Conservation (phyloP, 2,888 invertebrate species). For the Lycophotia porphyrea region DNA sequence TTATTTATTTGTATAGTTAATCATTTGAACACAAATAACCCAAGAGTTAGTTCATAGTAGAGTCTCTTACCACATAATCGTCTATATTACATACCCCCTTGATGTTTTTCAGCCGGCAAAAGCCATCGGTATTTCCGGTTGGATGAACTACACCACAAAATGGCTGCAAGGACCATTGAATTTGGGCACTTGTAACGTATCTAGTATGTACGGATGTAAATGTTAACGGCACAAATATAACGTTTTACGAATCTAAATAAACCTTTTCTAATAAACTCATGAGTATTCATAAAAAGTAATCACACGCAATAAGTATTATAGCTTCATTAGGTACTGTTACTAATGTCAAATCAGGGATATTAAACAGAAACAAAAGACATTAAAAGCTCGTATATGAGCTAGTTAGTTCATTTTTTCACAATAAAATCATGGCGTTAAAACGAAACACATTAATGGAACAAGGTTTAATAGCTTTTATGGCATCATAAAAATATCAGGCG, state of each 20-base stretch:
- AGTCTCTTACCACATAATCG: conserved; percentile 5
- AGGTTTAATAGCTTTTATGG: conserved; percentile 78
- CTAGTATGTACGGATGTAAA: conserved; percentile 34
- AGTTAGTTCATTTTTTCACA: conserved; percentile 62
- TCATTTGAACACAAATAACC: neutral
- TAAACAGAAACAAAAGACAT: conserved; percentile 59
- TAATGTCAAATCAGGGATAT: conserved; percentile 51
- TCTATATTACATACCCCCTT: conserved; percentile 22
- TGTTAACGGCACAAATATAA: conserved; percentile 45
- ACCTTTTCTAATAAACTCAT: conserved; percentile 14
- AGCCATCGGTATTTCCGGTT: conserved; percentile 43
- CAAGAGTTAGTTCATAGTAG: conserved; percentile 5
- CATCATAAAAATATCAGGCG: conserved; percentile 74
- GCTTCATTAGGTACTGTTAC: conserved; percentile 33
- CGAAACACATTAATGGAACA: conserved; percentile 75
- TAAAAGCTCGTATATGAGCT: conserved; percentile 55
- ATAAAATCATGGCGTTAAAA: conserved; percentile 69
- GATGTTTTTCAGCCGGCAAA: conserved; percentile 45
- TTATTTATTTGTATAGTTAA: neutral
- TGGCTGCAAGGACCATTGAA: conserved; percentile 45
- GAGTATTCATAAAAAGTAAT: conserved; percentile 38
- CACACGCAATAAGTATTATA: conserved; percentile 38
- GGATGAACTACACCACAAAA: conserved; percentile 37
- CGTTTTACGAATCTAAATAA: conserved; percentile 35
- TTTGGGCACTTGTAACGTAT: conserved; percentile 35